Percentiles rank a stretch among this genome's conserved stretches.
These are phyloP conservation scores for Chrysodeixis includens DNA, from an alignment of 2,888 invertebrate species.

Conservation along the genomic window DNA sequence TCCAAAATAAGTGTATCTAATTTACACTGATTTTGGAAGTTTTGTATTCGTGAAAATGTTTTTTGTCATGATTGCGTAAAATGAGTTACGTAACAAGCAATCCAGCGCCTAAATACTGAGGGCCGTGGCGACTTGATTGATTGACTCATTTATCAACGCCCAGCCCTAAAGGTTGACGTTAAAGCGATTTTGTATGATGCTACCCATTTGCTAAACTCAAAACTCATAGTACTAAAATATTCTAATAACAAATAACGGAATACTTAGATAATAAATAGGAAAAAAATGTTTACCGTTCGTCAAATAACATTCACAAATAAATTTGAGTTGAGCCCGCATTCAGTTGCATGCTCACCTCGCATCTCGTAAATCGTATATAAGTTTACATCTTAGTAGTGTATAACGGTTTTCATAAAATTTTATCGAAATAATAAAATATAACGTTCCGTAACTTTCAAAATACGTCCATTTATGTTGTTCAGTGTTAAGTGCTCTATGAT, in stretches of 20 bases:
- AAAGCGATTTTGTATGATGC: constrained; percentile 18
- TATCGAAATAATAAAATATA: constrained; percentile 54
- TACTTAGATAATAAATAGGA: background rate
- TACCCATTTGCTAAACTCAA: constrained; percentile 2
- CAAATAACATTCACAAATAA: background rate
- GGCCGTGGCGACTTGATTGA: constrained; percentile 43
- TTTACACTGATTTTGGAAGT: no score
- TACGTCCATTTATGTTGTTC: constrained; percentile 33
- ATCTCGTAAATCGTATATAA: constrained; percentile 39
- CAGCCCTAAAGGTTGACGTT: constrained; percentile 18
- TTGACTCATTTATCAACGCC: constrained; percentile 49
- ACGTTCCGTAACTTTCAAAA: constrained; percentile 36
- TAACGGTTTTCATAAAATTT: constrained; percentile 49
- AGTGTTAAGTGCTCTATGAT: constrained; percentile 33
- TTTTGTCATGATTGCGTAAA: constrained; percentile 20
- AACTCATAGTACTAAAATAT: background rate
- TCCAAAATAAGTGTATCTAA: no score
- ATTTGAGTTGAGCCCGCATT: constrained; percentile 6
- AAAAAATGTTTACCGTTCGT: background rate
- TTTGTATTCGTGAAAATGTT: constrained; percentile 10
- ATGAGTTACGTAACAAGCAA: constrained; percentile 20
- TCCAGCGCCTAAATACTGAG: constrained; percentile 25
- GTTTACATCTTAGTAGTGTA: constrained; percentile 41
- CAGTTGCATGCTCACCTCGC: constrained; percentile 17
- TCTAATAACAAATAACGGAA: background rate